Percentiles rank a stretch among this genome's conserved stretches.
Conservation (phyloP, 2,113 vertebrate genomes). For the Pagrus major region DNA sequence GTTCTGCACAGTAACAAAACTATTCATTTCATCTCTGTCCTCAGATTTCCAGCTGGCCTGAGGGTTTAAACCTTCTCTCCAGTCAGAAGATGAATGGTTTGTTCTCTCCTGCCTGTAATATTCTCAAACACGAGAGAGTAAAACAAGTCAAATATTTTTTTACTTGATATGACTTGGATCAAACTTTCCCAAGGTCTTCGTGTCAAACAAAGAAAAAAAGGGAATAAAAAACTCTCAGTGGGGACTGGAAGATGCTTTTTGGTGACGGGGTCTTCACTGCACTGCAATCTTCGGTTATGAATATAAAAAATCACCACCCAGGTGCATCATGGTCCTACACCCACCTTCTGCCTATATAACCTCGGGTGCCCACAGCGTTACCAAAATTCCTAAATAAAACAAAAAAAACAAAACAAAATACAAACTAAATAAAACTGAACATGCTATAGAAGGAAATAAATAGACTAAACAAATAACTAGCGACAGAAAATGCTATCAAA, state of each 20-base stretch:
- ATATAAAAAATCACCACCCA: too few relatives aligned
- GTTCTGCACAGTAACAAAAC: too few relatives aligned
- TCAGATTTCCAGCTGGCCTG: not conserved
- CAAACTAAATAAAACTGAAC: too few relatives aligned
- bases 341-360: too few relatives aligned
- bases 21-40: not conserved
- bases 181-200: not conserved
- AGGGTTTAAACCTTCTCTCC: not conserved
- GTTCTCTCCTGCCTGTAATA: not conserved
- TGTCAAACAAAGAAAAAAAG: not conserved
- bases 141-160: not conserved
- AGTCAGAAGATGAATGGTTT: not conserved
- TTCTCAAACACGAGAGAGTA: not conserved
- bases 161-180: not conserved
- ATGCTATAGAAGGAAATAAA: too few relatives aligned
- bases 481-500: too few relatives aligned
- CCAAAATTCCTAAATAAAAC: too few relatives aligned
- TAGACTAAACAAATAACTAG: too few relatives aligned
- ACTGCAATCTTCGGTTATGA: not conserved
- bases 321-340: too few relatives aligned
- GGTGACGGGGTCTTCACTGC: not conserved
- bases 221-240: not conserved
- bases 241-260: not conserved
- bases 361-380: too few relatives aligned
- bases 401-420: too few relatives aligned